Evolutionary conservation across 2,888 invertebrate species (phyloP).

Genomic region (Lysandra coridon): DNA sequence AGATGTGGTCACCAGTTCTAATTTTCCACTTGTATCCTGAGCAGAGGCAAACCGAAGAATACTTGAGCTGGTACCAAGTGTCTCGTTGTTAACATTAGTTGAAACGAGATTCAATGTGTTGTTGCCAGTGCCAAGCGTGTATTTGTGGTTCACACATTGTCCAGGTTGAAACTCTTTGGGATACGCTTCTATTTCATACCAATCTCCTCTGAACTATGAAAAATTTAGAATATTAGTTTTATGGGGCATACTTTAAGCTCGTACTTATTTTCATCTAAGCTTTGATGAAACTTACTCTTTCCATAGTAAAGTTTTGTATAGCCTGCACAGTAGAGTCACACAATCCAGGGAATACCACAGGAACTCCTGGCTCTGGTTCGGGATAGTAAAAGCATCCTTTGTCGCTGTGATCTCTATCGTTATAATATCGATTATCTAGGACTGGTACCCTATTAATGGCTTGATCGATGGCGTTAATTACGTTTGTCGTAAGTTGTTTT

Average conservation of each 20-base stretch:
- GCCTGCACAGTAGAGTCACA: slow-evolving; percentile 55
- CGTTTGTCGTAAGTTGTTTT: slow-evolving; percentile 44
- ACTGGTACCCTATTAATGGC: slow-evolving; percentile 48
- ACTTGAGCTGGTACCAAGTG: slow-evolving; percentile 46
- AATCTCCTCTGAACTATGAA: slow-evolving; percentile 46
- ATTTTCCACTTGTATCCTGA: slow-evolving; percentile 48
- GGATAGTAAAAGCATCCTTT: slow-evolving; percentile 64
- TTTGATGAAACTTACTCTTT: slow-evolving; percentile 44
- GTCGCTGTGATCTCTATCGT: slow-evolving; percentile 50
- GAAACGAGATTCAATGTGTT: slow-evolving; percentile 51
- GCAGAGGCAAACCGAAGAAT: slow-evolving; percentile 44
- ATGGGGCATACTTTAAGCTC: background rate
- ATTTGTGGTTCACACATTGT: slow-evolving; percentile 57
- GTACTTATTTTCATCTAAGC: background rate
- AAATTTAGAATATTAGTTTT: slow-evolving; percentile 31
- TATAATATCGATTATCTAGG: slow-evolving; percentile 54
- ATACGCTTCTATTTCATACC: slow-evolving; percentile 48
- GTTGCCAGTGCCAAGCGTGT: slow-evolving; percentile 42
- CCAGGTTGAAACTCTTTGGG: slow-evolving; percentile 54
- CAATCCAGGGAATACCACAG: slow-evolving; percentile 60
- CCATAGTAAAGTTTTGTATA: slow-evolving; percentile 50
- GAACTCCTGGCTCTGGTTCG: slow-evolving; percentile 49
- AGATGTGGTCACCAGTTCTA: slow-evolving; percentile 49
- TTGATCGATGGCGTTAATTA: slow-evolving; percentile 35
- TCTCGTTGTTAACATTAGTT: slow-evolving; percentile 52